Conservation (phyloP, 2,888 invertebrate genomes). For the Slavum lentiscoides region DNA sequence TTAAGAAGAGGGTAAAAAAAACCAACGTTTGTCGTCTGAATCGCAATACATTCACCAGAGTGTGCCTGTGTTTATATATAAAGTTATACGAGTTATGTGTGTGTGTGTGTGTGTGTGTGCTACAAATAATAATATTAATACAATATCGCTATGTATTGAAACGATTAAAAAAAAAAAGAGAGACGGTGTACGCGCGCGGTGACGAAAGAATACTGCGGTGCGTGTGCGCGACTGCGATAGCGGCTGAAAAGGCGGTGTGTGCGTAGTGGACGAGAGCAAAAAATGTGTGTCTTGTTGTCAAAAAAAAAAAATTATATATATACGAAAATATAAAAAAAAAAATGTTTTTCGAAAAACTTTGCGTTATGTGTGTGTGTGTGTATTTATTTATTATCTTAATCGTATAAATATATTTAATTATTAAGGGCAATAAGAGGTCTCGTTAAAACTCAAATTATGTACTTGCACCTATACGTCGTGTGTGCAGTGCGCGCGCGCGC, state of each 20-base stretch:
- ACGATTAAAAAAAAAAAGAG: no score
- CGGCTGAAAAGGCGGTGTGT: background rate
- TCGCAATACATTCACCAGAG: no score
- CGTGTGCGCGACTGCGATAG: background rate
- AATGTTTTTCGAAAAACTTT: constrained; percentile 12
- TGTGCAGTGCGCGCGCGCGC: no score
- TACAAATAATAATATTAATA: background rate
- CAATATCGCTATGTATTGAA: no score
- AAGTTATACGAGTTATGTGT: background rate
- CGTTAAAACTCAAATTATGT: background rate
- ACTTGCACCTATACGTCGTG: background rate
- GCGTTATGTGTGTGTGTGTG: background rate
- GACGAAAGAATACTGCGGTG: background rate
- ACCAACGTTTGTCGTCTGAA: no score
- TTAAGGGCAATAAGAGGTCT: constrained; percentile 25
- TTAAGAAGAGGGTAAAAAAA: no score
- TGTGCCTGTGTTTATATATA: background rate
- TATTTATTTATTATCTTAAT: background rate
- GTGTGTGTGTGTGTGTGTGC: background rate
- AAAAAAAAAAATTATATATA: constrained; percentile 20
- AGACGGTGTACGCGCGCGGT: no score
- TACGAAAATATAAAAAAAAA: constrained; percentile 29
- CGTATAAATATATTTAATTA: constrained; percentile 6
- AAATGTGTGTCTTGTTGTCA: background rate
- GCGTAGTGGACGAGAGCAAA: background rate